Percentiles rank a stretch among this genome's conserved stretches.
Evolutionary conservation across 2,797 vertebrate genomes (phyloP).

Genomic region (Labroides dimidiatus): DNA sequence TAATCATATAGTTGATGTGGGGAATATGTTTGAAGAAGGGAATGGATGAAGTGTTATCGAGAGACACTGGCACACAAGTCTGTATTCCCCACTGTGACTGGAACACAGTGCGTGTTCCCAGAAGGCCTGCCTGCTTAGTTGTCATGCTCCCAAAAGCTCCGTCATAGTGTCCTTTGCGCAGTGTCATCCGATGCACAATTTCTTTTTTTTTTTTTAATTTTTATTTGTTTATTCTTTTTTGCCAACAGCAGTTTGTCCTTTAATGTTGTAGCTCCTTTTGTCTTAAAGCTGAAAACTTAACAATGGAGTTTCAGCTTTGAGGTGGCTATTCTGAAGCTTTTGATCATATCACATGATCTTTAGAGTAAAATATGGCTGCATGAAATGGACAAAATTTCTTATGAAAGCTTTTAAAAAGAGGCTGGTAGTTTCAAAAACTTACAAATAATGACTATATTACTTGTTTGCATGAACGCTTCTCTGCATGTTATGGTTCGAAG

Average conservation of each 20-base stretch:
- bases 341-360: neutral
- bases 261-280: constrained; percentile 35
- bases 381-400: neutral
- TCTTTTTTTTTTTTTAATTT: no score
- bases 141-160: constrained; percentile 61
- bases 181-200: constrained; percentile 38
- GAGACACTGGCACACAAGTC: constrained; percentile 40
- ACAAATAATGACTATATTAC: no score
- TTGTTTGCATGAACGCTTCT: no score
- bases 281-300: neutral
- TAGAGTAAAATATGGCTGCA: neutral
- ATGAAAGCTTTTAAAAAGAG: no score
- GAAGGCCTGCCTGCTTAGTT: constrained; percentile 62
- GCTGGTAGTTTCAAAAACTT: no score
- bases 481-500: no score
- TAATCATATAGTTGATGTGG: constrained; percentile 24
- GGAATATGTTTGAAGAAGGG: constrained; percentile 33
- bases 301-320: constrained; percentile 6
- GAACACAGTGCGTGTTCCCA: constrained; percentile 60
- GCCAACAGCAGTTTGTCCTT: constrained; percentile 22
- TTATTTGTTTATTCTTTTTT: no score
- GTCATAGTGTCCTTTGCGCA: constrained; percentile 41
- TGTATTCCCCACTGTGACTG: constrained; percentile 59
- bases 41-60: constrained; percentile 42
- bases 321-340: neutral